Evolutionary conservation across 30 jellyfish, hydroid and myxozoan species (phyloP).

Genomic region (Aurelia coerulea): DNA sequence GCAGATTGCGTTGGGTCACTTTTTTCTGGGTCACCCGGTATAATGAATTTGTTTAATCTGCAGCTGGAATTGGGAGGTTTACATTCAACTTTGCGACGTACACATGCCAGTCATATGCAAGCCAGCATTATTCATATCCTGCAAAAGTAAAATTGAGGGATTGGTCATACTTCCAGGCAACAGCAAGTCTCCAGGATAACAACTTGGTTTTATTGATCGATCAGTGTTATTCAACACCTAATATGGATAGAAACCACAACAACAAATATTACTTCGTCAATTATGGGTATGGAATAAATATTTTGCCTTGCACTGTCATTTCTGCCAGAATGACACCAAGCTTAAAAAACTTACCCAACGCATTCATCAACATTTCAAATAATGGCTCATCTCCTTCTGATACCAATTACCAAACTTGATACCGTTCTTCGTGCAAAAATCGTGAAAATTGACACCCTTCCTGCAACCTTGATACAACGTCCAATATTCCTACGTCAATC

Average conservation of each 20-base stretch:
- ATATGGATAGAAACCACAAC: constrained; percentile 15
- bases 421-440: too few relatives aligned
- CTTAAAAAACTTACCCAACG: too few relatives aligned
- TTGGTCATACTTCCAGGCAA: constrained; percentile 25
- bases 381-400: too few relatives aligned
- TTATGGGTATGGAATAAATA: constrained; percentile 23
- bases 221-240: constrained; percentile 36
- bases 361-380: too few relatives aligned
- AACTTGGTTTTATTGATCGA: constrained; percentile 14
- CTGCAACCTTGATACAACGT: too few relatives aligned
- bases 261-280: constrained; percentile 5
- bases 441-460: too few relatives aligned
- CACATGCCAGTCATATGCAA: neutral
- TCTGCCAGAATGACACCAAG: too few relatives aligned
- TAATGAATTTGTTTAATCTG: neutral
- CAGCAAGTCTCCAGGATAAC: constrained; percentile 18
- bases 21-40: too few relatives aligned
- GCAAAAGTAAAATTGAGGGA: constrained; percentile 45
- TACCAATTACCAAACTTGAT: too few relatives aligned
- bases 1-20: too few relatives aligned
- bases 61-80: constrained; percentile 45
- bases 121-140: constrained; percentile 17
- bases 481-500: too few relatives aligned
- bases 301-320: too few relatives aligned
- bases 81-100: constrained; percentile 17